Base-by-base conservation (phyloP, 1,140 invertebrate genomes). In the Magallana angulata region DNA sequence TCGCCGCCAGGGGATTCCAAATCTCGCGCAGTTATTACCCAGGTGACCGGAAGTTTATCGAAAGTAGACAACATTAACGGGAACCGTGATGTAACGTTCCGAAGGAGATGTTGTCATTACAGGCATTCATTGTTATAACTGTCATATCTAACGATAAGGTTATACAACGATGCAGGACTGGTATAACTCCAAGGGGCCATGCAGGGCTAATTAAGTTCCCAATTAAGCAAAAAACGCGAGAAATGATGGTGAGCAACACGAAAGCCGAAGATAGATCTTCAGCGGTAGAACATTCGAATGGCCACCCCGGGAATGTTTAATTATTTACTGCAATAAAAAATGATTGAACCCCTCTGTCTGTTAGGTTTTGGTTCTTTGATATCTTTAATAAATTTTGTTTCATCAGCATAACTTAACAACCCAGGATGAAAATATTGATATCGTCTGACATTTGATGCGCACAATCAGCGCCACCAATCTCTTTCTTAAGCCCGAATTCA, bases 121-220 rank as follows among this genome's bases (percentile, higher is more conserved):
- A 36, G 11, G 68, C 68, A 76, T 76, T 30, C 68, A 76, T 76
- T 76, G 68, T 76, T 76, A 76, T 76, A 76, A 76, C 68, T 76
- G 68, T 76, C 68, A 76, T 76, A 76, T 76, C 68, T 76, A 30
- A 76, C 68, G 68, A 76, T 76, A 30, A 11, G 36, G 68, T 76
- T 76, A 76, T 76, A 30, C 68, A 30, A 76, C 68, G 30, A 9
- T 12, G 24, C 8, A 7, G 36, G 68, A 76, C 68, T 12, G 24
- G 68, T 76, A 76, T 76, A 76, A 76, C 68, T 76, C 68, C 68
- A 30, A 36, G 68, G 64, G 68, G 68, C 68, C 24, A 76, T 76
- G 24, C 68, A 30, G 68, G 68, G 68, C 68, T 76, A 76, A 76
- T 76, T 76, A 76, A 76, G 68, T 76, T 76, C 68, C 64, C 68